phyloP scores from a whole-genome alignment of 2,888 invertebrate genomes.

The Spisula subtruncata region DNA sequence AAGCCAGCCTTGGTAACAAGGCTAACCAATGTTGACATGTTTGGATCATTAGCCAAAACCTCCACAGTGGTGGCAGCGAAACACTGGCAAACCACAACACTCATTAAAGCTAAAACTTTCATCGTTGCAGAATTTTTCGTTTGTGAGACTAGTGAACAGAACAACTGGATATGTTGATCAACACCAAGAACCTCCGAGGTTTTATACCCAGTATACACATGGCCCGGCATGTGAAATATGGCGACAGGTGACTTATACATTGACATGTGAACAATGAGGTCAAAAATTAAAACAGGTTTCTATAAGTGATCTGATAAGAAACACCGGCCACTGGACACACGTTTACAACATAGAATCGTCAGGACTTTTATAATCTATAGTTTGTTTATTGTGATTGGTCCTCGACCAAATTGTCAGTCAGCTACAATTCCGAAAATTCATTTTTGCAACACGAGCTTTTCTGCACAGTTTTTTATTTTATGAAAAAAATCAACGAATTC shows the following conservation, averaged over 20 bases:
- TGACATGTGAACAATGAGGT: neutral
- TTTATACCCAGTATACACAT: neutral
- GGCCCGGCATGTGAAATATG: neutral
- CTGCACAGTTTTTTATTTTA: no score
- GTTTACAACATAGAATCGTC: no score
- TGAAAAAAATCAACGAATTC: no score
- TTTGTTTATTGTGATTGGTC: no score
- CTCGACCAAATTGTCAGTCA: no score
- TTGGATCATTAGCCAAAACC: constrained; percentile 47
- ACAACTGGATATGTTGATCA: neutral
- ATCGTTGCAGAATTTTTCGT: neutral
- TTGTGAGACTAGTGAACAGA: neutral
- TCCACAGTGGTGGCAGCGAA: constrained; percentile 59
- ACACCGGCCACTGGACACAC: no score
- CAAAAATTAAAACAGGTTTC: neutral
- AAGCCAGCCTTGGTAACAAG: constrained; percentile 63
- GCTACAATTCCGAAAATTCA: no score
- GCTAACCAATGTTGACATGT: constrained; percentile 57
- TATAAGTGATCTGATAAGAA: no score
- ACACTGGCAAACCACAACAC: constrained; percentile 39
- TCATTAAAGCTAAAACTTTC: constrained; percentile 35
- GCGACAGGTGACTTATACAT: neutral
- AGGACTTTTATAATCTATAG: no score
- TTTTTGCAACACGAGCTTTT: no score
- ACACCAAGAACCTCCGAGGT: neutral